These are phyloP conservation scores for Diabrotica undecimpunctata DNA, from an alignment of 1,140 invertebrate genomes.

Conservation along the genomic window DNA sequence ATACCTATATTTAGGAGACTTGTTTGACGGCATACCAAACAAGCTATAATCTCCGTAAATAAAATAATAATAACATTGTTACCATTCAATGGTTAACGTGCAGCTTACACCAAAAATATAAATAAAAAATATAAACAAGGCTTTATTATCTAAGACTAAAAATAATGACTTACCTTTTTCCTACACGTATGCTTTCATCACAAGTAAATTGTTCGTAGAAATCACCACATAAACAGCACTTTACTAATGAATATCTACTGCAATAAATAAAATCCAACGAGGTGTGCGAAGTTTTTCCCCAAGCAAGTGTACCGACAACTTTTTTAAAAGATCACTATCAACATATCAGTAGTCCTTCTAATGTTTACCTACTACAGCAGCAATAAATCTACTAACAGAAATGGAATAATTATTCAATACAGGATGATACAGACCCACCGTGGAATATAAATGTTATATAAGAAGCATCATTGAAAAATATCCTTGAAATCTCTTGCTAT, in stretches of 20 bases:
- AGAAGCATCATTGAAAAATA: conserved; percentile 15
- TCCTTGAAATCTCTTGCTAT: conserved; percentile 22
- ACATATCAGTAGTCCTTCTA: background rate
- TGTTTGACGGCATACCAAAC: too few species aligned
- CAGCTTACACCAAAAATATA: too few species aligned
- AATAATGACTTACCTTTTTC: background rate
- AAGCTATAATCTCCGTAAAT: too few species aligned
- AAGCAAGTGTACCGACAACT: conserved; percentile 2
- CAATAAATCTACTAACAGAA: background rate
- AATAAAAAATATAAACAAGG: too few species aligned
- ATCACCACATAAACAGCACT: background rate
- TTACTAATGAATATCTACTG: background rate
- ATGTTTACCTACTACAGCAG: background rate
- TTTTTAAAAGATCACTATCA: conserved; percentile 5
- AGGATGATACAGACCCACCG: background rate
- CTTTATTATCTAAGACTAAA: too few species aligned
- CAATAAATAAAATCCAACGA: background rate
- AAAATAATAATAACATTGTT: too few species aligned
- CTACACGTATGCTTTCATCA: background rate
- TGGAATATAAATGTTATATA: conserved; percentile 20
- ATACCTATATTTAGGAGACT: too few species aligned
- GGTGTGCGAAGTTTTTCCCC: background rate
- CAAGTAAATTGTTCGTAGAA: background rate
- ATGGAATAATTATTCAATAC: background rate
- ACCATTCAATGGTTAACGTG: too few species aligned